phyloP scores from a whole-genome alignment of 2,797 vertebrate genomes.

The Triplophysa yarkandensis region DNA sequence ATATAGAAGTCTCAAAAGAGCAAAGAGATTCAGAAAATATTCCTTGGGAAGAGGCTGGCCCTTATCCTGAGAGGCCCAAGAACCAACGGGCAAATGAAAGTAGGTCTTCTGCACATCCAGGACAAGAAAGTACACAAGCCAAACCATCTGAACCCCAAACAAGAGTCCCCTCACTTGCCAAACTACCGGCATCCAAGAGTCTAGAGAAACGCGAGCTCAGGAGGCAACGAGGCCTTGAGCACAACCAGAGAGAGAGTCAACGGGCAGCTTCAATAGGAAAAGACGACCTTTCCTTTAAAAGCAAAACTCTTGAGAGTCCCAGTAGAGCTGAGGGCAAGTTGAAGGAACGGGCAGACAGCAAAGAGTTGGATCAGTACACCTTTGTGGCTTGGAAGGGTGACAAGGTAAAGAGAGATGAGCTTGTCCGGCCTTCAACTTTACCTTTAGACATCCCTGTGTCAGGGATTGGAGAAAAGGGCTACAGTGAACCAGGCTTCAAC shows the following conservation, averaged over 20 bases:
- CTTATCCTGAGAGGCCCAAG: conserved; percentile 55
- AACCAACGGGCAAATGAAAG: conserved; percentile 21
- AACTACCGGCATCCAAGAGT: conserved; percentile 67
- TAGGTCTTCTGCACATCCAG: conserved; percentile 27
- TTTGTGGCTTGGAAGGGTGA: conserved; percentile 66
- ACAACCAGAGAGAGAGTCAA: conserved; percentile 88
- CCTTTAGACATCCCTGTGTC: conserved; percentile 62
- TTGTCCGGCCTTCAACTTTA: conserved; percentile 78
- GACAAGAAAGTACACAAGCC: conserved; percentile 26
- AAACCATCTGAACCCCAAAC: neutral
- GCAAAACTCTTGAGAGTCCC: conserved; percentile 63
- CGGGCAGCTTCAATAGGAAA: conserved; percentile 71
- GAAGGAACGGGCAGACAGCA: conserved; percentile 71
- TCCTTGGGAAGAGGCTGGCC: conserved; percentile 68
- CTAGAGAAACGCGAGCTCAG: conserved; percentile 91
- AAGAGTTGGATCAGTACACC: conserved; percentile 78
- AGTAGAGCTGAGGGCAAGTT: conserved; percentile 45
- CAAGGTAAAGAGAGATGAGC: conserved; percentile 59
- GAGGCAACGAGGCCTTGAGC: conserved; percentile 88
- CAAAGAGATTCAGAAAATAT: conserved; percentile 46
- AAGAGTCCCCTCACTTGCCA: conserved; percentile 13
- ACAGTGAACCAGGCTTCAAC: conserved; percentile 65
- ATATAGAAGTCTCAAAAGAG: neutral
- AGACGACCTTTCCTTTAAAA: conserved; percentile 62
- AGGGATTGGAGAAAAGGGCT: conserved; percentile 55